phyloP scores from a whole-genome alignment of 1,140 invertebrate species.

The Papilio polytes region DNA sequence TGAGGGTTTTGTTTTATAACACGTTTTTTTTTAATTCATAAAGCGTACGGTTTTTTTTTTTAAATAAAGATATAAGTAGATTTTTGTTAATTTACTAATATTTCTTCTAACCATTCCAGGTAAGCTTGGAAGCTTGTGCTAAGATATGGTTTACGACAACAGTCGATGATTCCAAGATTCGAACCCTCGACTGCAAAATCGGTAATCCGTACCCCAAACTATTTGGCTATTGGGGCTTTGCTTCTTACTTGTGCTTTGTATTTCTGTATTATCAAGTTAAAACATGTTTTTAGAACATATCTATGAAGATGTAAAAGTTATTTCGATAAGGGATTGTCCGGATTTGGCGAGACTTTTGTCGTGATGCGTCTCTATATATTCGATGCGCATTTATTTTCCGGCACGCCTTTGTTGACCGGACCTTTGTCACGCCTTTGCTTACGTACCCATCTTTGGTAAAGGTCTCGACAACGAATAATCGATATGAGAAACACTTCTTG shows the following conservation, averaged over 20 bases:
- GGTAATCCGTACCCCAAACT: too few species aligned
- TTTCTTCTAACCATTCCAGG: too few species aligned
- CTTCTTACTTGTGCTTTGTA: neutral
- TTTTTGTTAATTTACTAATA: too few species aligned
- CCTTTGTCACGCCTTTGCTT: neutral
- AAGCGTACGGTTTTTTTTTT: too few species aligned
- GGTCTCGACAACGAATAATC: conserved; percentile 44
- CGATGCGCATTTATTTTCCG: conserved; percentile 39
- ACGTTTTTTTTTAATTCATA: too few species aligned
- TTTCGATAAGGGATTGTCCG: neutral
- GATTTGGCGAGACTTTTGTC: conserved; percentile 1
- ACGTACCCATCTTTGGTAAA: conserved; percentile 41
- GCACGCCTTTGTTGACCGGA: conserved; percentile 44
- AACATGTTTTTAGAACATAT: neutral
- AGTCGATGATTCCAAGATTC: too few species aligned
- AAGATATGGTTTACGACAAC: too few species aligned
- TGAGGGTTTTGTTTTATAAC: too few species aligned
- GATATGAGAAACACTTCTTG: neutral
- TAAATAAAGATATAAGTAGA: too few species aligned
- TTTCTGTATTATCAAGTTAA: neutral
- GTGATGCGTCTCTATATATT: conserved; percentile 32
- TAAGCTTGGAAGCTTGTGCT: too few species aligned
- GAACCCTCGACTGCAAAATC: too few species aligned
- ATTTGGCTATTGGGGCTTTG: neutral
- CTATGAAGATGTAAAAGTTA: neutral